These are phyloP conservation scores for Nesidiocoris tenuis DNA, from an alignment of 2,888 invertebrate genomes.

Conservation along the genomic window DNA sequence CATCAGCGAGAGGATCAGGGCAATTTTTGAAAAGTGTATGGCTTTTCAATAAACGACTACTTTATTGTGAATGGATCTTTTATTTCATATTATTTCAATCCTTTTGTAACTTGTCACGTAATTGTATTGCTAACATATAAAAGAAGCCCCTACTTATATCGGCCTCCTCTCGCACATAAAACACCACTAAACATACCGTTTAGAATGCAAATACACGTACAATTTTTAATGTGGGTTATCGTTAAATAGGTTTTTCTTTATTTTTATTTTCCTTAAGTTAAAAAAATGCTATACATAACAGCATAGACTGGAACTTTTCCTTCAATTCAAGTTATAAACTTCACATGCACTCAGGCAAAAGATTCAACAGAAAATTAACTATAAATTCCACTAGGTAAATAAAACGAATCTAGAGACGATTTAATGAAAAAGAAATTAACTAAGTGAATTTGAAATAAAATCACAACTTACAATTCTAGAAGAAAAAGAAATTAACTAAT, in stretches of 20 bases:
- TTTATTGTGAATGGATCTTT: constrained; percentile 21
- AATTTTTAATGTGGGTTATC: constrained; percentile 35
- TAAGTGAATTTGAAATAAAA: constrained; percentile 40
- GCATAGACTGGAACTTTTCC: constrained; percentile 41
- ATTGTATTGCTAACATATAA: constrained; percentile 47
- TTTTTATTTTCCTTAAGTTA: constrained; percentile 8
- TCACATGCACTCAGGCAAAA: constrained; percentile 47
- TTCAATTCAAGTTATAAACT: constrained; percentile 40
- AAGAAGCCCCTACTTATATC: constrained; percentile 48
- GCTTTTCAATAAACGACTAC: no score
- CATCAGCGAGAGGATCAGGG: no score
- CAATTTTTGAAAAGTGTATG: no score
- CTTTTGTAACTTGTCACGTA: constrained; percentile 42
- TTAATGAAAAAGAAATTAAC: constrained; percentile 48
- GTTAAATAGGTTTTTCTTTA: constrained; percentile 37
- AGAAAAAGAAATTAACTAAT: constrained; percentile 30
- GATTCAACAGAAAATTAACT: constrained; percentile 47
- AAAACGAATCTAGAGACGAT: constrained; percentile 48
- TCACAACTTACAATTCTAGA: constrained; percentile 26
- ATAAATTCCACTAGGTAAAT: constrained; percentile 48
- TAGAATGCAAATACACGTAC: constrained; percentile 47
- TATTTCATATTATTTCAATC: constrained; percentile 43
- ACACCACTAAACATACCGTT: constrained; percentile 47
- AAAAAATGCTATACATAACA: constrained; percentile 37
- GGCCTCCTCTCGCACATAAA: constrained; percentile 46